A percentile compares a stretch with the other conserved stretches of the same genome.
Conservation (phyloP, 1,140 invertebrate species). For the Linepithema humile region DNA sequence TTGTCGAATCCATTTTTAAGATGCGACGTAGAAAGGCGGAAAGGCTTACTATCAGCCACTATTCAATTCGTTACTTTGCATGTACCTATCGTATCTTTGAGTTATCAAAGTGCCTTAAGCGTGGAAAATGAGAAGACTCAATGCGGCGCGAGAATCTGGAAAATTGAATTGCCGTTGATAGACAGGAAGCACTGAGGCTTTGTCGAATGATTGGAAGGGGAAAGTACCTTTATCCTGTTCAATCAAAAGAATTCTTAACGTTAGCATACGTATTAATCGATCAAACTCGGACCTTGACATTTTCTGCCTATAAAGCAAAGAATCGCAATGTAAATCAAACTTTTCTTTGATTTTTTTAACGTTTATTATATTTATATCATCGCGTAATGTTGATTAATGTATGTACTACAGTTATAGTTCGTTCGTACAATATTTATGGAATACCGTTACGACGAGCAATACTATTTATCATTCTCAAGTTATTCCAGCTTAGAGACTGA, state of each 20-base stretch:
- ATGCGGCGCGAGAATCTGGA: neutral
- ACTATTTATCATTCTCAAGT: neutral
- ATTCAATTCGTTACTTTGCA: neutral
- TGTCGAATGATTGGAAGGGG: neutral
- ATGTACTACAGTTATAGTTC: no score
- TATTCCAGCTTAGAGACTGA: neutral
- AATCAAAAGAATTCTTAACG: neutral
- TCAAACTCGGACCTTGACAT: neutral
- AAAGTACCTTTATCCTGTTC: neutral
- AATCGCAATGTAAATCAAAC: neutral
- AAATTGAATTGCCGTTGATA: neutral
- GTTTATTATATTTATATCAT: neutral
- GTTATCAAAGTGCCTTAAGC: neutral
- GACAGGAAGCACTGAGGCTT: neutral
- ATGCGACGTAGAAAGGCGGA: neutral
- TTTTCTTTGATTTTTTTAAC: neutral
- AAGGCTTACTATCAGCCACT: neutral
- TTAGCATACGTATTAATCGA: neutral
- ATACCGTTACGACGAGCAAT: neutral
- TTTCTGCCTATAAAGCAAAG: neutral
- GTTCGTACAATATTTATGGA: neutral
- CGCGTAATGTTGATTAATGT: neutral
- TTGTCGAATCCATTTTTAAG: constrained; percentile 1
- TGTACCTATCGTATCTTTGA: neutral
- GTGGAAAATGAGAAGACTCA: neutral